phyloP scores from a whole-genome alignment of 2,888 invertebrate species.

The Merodon equestris region DNA sequence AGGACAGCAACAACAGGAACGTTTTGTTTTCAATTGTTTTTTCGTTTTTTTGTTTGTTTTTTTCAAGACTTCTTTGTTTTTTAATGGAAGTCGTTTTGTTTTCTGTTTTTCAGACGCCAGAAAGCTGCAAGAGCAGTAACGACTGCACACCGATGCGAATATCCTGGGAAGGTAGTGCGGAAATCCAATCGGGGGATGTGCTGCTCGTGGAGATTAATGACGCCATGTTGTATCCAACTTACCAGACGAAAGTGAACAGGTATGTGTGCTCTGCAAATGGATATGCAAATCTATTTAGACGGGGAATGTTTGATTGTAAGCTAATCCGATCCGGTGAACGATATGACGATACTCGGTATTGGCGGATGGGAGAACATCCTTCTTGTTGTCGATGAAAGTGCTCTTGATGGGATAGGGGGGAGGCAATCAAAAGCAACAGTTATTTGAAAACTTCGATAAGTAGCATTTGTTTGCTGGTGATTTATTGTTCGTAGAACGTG shows the following conservation, averaged over 20 bases:
- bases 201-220: constrained; percentile 86
- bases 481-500: no score
- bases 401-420: no score
- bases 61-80: constrained; percentile 1
- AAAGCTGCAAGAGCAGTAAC: constrained; percentile 78
- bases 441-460: no score
- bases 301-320: no score
- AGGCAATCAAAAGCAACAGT: no score
- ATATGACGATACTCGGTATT: no score
- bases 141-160: constrained; percentile 82
- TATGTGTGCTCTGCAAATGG: constrained; percentile 58
- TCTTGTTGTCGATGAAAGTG: no score
- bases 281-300: no score
- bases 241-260: constrained; percentile 73
- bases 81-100: constrained; percentile 23
- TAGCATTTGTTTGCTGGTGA: no score
- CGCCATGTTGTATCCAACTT: constrained; percentile 79
- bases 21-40: background rate
- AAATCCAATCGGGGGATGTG: constrained; percentile 86
- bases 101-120: constrained; percentile 74
- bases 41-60: no score
- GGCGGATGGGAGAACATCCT: no score
- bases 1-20: background rate
- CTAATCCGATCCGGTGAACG: no score
- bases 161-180: constrained; percentile 84